Conservation (phyloP, 2,113 vertebrate species). For the Ptyas mucosa region DNA sequence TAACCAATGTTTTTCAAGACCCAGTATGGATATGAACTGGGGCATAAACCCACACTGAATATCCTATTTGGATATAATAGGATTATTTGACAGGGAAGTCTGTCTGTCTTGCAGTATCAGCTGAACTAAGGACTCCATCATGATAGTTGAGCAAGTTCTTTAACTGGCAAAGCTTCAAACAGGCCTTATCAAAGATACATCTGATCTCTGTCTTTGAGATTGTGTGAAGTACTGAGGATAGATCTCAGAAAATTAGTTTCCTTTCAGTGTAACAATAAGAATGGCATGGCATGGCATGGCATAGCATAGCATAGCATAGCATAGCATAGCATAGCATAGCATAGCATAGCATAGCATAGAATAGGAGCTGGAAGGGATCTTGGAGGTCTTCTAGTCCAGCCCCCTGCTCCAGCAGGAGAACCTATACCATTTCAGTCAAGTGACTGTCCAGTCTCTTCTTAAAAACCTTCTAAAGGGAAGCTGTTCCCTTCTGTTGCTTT, state of each 20-base stretch:
- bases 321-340: no score
- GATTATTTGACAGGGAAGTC: background rate
- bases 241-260: background rate
- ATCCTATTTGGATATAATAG: background rate
- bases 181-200: background rate
- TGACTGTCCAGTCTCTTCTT: no score
- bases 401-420: no score
- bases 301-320: no score
- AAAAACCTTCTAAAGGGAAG: no score
- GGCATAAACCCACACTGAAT: background rate
- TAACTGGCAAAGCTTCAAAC: background rate
- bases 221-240: background rate
- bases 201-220: background rate
- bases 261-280: background rate
- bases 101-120: background rate
- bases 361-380: no score
- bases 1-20: background rate
- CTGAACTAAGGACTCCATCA: background rate
- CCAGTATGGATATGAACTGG: background rate
- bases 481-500: no score
- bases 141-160: background rate
- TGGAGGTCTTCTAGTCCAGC: no score
- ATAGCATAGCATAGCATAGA: no score
- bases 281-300: no score
- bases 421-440: no score